Evolutionary conservation across 2,797 vertebrate genomes (phyloP).

Genomic region (Scolopax rusticola): DNA sequence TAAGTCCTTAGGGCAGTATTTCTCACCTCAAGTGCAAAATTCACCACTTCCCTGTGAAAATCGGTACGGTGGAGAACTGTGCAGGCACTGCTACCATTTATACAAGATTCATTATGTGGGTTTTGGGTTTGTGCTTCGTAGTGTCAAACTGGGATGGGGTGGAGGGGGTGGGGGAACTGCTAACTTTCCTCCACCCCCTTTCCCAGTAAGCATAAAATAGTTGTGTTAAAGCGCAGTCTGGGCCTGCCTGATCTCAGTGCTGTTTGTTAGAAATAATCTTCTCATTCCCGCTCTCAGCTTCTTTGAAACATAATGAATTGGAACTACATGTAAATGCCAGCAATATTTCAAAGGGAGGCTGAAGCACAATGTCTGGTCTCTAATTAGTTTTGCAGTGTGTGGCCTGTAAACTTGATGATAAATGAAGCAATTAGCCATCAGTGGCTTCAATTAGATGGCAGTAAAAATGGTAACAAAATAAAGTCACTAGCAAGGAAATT

Average conservation of each 20-base stretch:
- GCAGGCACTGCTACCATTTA: background rate
- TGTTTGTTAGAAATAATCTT: constrained; percentile 34
- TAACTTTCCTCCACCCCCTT: background rate
- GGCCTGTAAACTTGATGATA: constrained; percentile 71
- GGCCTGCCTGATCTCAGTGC: background rate
- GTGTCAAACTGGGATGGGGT: background rate
- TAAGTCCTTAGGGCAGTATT: constrained; percentile 75
- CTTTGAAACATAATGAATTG: constrained; percentile 61
- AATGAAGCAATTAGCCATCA: constrained; percentile 68
- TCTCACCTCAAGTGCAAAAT: constrained; percentile 75
- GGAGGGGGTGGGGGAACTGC: background rate
- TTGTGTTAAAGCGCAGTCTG: background rate
- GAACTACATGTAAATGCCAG: constrained; percentile 40
- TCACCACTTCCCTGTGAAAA: constrained; percentile 76
- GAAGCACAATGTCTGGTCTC: constrained; percentile 34
- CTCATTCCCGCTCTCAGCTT: background rate
- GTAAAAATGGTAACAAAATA: constrained; percentile 70
- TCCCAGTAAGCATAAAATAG: constrained; percentile 9
- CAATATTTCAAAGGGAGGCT: constrained; percentile 58
- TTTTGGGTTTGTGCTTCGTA: background rate
- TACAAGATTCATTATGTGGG: constrained; percentile 38
- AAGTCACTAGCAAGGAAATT: constrained; percentile 42
- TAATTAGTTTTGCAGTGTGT: constrained; percentile 68
- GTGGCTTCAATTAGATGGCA: constrained; percentile 69
- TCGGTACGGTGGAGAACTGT: background rate